Conservation (phyloP, 2,113 vertebrate genomes). For the Rhinolophus sinicus region DNA sequence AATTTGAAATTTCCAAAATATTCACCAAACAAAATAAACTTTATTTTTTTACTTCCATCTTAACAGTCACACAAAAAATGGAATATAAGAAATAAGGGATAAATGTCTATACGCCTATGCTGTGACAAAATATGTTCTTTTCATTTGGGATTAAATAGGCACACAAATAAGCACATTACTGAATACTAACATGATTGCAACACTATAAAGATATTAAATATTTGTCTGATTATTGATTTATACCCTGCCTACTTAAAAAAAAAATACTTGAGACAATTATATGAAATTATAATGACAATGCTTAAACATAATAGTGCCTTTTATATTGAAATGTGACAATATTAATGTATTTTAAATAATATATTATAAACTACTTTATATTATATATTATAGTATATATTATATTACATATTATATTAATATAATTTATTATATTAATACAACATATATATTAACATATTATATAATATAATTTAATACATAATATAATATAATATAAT, state of each 20-base stretch:
- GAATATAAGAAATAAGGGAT: not conserved
- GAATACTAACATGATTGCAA: not conserved
- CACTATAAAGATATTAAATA: not conserved
- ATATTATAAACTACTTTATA: too few species aligned
- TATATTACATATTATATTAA: too few species aligned
- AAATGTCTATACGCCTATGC: not conserved
- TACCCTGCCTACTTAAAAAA: not conserved
- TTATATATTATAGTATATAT: too few species aligned
- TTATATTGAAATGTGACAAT: not conserved
- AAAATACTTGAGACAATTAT: not conserved
- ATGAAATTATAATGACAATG: not conserved
- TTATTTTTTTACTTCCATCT: not conserved
- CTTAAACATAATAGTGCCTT: not conserved
- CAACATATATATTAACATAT: too few species aligned
- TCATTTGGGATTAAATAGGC: not conserved
- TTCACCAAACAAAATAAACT: not conserved
- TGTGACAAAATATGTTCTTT: not conserved
- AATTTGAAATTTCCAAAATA: not conserved
- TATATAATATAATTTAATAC: too few species aligned
- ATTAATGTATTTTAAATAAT: not conserved
- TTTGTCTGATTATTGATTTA: not conserved
- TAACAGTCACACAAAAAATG: not conserved
- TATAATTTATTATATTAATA: too few species aligned
- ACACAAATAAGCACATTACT: not conserved
- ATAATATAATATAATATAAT: too few species aligned